Percentiles rank a stretch among this genome's conserved stretches.
Conservation (phyloP, 2,888 invertebrate species). For the Ommatoiulus sabulosus region DNA sequence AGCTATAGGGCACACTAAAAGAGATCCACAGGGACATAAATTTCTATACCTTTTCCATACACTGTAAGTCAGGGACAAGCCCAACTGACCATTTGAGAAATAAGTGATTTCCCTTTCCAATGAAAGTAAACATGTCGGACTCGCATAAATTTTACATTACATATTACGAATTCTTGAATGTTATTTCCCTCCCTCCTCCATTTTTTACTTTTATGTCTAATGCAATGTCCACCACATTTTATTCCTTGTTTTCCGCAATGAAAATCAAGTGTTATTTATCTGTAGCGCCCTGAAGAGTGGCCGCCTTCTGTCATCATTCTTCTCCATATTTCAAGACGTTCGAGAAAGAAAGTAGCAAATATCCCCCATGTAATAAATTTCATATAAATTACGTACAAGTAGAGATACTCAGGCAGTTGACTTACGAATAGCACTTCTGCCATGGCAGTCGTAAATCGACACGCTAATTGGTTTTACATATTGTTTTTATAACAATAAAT, state of each 20-base stretch:
- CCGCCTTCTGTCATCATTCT: not conserved
- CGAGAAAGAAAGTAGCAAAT: too few relatives aligned
- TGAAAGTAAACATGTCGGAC: conserved; percentile 21
- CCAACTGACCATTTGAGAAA: not conserved
- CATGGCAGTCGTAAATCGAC: too few relatives aligned
- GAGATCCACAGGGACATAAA: not conserved
- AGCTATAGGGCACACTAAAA: conserved; percentile 22
- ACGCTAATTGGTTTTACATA: too few relatives aligned
- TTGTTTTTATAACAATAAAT: too few relatives aligned
- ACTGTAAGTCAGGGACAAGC: not conserved
- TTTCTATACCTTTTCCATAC: not conserved
- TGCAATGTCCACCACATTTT: conserved; percentile 13
- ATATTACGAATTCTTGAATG: conserved; percentile 32
- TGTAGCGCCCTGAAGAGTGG: not conserved
- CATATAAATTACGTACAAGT: too few relatives aligned
- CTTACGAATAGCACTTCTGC: too few relatives aligned
- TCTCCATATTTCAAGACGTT: too few relatives aligned
- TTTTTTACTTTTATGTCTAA: conserved; percentile 14
- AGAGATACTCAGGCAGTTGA: too few relatives aligned
- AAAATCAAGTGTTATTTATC: conserved; percentile 22
- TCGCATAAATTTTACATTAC: conserved; percentile 10
- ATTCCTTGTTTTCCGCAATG: conserved; percentile 32
- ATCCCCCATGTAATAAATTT: too few relatives aligned
- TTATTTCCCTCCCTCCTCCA: conserved; percentile 22
- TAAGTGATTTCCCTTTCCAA: not conserved